Evolutionary conservation across 2,113 vertebrate species (phyloP), one percentile per base, ranked within the genome.

Genomic region (Paraplagusia blochii): DNA sequence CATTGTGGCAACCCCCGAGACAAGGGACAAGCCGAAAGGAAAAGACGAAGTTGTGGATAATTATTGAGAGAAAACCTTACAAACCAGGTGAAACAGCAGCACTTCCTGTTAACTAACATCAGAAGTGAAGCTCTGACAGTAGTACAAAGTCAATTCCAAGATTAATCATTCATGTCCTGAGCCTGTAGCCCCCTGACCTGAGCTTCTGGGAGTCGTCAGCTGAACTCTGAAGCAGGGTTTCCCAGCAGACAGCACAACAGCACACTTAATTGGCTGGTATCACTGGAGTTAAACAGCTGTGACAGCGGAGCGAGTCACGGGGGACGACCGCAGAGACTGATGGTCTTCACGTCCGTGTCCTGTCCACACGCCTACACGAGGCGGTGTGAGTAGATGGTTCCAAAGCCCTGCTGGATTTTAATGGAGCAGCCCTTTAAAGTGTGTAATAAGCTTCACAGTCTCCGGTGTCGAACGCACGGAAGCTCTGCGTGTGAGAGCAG

Each of bases 231-330:
- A 73, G 61, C 39, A 16, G 16, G 43, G 34, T 44, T 29, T 71
- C 86, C 82, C 82, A 74, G 61, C 59, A 75, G 72, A 63, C 71
- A 3, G 1, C 55, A 64, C 40, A 46, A 69, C 72, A 71, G 60
- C 55, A 40, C 16, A 38, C n/a, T 69, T 82, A 73, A 83, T 79
- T 82, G 72, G 58, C 51, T 17, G 9, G 72, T 49, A 65, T 81
- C 77, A 66, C 77, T 73, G 60, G 69, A 81, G 76, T 85, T 80
- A 77, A 84, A 69, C 76, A 75, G 72, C 64, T 79, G 83, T 84
- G 85, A 82, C 76, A 82, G 74, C 46, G 52, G 72, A 65, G 67
- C 43, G 4, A 56, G 50, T 62, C 68, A 40, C 72, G 15, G 22
- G 72, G 69, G 79, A 71, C 14, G 50, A 36, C 11, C 54, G 39